Base-by-base conservation (phyloP, 2,113 vertebrate genomes). In the Motacilla tschutschensis region DNA sequence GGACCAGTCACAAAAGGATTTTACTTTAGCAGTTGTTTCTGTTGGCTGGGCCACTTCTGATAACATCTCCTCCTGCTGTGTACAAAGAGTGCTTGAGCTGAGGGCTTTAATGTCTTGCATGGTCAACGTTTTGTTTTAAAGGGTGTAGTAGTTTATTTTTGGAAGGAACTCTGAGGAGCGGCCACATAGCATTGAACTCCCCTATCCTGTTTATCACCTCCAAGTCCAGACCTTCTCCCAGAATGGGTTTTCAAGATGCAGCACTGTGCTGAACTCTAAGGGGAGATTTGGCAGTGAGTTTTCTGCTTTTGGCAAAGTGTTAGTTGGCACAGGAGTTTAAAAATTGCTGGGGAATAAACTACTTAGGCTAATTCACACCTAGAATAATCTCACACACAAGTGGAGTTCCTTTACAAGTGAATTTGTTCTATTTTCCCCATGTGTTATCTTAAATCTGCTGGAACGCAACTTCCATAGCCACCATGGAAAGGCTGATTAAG, bases 141-240 rank as follows among this genome's bases (percentile, higher is more conserved):
- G 88, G 93, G 82, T 85, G 84, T 73, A 91, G 84, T 43, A 50
- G 43, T 88, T 94, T 91, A 87, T 91, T 92, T 95, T 92, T 93
- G 89, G 85, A 91, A 91, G 47, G 77, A 83, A 79, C 53, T 76
- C 64, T 76, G 87, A 91, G 90, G 93, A 90, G 91, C 2, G 38
- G 84, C 59, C 57, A 33, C 63, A 62, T 51, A 83, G 41, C 80
- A 82, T 47, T 81, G 80, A 91, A 91, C 80, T 91, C 77, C 87
- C 82, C 92, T 87, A 87, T 93, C 94, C 92, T 93, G 85, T 94
- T 95, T 89, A 84, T 92, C 83, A 77, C 64, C 80, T 83, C 48
- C 36, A 71, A 66, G 70, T 57, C 64, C 77, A 92, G 28, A 74
- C 67, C 41, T 89, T 71, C 60, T 89, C 83, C 70, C 79, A 70